Conservation (phyloP, 2,113 vertebrate species). For the Trematocara unimaculatum region DNA sequence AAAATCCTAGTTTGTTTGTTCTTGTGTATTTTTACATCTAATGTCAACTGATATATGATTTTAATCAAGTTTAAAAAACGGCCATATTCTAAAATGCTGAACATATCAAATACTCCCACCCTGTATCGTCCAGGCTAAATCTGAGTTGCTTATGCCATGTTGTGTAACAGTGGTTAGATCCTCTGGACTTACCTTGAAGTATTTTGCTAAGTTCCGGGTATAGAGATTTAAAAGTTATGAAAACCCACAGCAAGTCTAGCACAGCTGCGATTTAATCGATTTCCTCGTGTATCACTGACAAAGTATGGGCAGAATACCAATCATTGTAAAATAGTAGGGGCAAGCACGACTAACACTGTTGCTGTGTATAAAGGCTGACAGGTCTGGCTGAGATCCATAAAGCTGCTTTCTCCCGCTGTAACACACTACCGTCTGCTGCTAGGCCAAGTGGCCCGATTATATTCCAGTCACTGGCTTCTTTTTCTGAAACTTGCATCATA, state of each 20-base stretch:
- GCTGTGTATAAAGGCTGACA: slow-evolving; percentile 50
- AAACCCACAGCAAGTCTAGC: slow-evolving; percentile 71
- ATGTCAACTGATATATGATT: neutral
- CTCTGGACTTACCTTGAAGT: slow-evolving; percentile 61
- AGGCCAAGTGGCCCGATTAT: slow-evolving; percentile 32
- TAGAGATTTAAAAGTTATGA: neutral
- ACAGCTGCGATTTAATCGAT: slow-evolving; percentile 83
- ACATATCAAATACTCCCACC: neutral
- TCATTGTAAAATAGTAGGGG: slow-evolving; percentile 56
- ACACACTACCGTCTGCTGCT: slow-evolving; percentile 13
- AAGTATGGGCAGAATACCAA: slow-evolving; percentile 48
- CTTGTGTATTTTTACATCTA: neutral
- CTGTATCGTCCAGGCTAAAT: too few relatives aligned
- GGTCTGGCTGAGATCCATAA: slow-evolving; percentile 34
- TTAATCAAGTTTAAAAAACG: neutral
- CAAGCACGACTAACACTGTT: slow-evolving; percentile 64
- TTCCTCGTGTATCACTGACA: slow-evolving; percentile 93
- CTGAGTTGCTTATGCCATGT: neutral
- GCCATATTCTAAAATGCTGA: neutral
- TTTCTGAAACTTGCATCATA: slow-evolving; percentile 19
- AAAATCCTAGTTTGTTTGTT: neutral
- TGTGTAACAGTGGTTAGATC: neutral
- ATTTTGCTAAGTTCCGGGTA: slow-evolving; percentile 20
- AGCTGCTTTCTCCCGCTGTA: slow-evolving; percentile 20
- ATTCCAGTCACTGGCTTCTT: slow-evolving; percentile 43